Evolutionary conservation across 2,888 invertebrate genomes (phyloP).

Genomic region (Oasisia sp.): DNA sequence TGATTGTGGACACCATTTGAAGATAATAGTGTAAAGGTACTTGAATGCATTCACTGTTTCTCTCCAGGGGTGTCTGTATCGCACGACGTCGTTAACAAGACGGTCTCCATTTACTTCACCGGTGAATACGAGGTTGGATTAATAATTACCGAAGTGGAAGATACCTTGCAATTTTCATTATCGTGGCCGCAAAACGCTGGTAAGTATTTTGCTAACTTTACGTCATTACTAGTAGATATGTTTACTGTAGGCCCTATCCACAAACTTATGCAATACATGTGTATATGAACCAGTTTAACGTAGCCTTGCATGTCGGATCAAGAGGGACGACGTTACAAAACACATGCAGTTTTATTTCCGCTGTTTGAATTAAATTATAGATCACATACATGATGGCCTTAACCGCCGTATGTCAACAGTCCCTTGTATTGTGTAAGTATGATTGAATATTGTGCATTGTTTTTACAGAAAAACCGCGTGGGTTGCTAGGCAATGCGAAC

Average conservation of each 20-base stretch:
- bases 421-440: not conserved
- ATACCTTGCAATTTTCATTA: not conserved
- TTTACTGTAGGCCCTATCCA: too few relatives aligned
- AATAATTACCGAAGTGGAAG: not conserved
- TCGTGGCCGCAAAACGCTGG: not conserved
- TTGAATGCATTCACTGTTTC: not conserved
- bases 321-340: too few relatives aligned
- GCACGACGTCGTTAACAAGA: not conserved
- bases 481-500: not conserved
- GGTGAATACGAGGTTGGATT: not conserved
- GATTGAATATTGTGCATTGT: not conserved
- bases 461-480: not conserved
- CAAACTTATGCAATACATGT: too few relatives aligned
- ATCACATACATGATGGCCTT: too few relatives aligned
- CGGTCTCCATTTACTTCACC: not conserved
- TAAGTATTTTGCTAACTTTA: not conserved
- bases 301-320: too few relatives aligned
- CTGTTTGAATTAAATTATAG: too few relatives aligned
- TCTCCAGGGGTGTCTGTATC: not conserved
- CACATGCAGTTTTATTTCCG: too few relatives aligned
- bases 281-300: too few relatives aligned
- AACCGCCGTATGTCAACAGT: not conserved
- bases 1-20: too few relatives aligned
- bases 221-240: not conserved
- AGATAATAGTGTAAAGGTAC: too few relatives aligned